A percentile compares a stretch with the other conserved stretches of the same genome.
Evolutionary conservation across 2,888 invertebrate species (phyloP).

Genomic region (Venusia cambrica): DNA sequence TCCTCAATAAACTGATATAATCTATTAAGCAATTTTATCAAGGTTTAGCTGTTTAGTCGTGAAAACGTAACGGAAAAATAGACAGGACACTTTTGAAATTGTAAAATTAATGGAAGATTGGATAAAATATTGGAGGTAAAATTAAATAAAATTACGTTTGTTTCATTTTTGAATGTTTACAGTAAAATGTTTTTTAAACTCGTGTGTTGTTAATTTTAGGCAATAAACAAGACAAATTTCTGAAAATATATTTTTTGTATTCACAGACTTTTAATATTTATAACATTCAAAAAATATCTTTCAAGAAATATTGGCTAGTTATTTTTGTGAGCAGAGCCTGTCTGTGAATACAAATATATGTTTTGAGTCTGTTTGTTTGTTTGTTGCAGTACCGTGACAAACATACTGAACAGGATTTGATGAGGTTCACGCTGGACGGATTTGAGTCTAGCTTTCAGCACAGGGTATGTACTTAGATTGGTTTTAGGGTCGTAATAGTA

Average conservation of each 20-base stretch:
- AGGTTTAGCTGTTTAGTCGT: too few species aligned
- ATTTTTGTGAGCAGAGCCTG: not conserved
- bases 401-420: slow-evolving; percentile 19
- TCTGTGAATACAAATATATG: slow-evolving; percentile 17
- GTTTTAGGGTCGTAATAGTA: too few species aligned
- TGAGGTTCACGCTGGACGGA: slow-evolving; percentile 21
- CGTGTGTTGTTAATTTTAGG: too few species aligned
- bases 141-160: too few species aligned
- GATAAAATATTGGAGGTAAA: slow-evolving; percentile 1
- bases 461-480: slow-evolving; percentile 19
- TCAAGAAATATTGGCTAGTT: slow-evolving; percentile 17
- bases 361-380: slow-evolving; percentile 19
- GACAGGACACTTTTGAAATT: too few species aligned
- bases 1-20: too few species aligned
- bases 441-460: slow-evolving; percentile 21
- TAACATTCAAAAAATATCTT: slow-evolving; percentile 23
- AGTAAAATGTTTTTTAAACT: too few species aligned
- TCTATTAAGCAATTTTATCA: too few species aligned
- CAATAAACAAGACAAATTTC: slow-evolving; percentile 19
- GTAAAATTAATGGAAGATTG: too few species aligned
- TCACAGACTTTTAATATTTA: slow-evolving; percentile 14
- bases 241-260: slow-evolving; percentile 23
- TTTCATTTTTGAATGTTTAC: too few species aligned
- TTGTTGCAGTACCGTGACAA: slow-evolving; percentile 22
- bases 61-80: too few species aligned